Evolutionary conservation across 2,888 invertebrate genomes (phyloP).

Genomic region (Pilophorus perplexus): DNA sequence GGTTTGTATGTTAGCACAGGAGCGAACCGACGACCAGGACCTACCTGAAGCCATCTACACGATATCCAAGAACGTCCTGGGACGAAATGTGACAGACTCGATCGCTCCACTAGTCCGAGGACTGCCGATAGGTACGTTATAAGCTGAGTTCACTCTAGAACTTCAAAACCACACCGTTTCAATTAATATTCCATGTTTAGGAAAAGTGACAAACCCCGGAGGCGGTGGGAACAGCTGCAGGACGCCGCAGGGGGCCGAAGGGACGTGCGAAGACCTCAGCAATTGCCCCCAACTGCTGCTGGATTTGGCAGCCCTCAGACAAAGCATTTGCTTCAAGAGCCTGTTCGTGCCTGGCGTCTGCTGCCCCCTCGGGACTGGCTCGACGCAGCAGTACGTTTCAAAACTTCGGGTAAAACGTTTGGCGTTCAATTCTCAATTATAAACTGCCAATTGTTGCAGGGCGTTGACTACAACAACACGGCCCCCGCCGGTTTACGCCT

Average conservation of each 20-base stretch:
- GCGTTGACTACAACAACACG: constrained; percentile 43
- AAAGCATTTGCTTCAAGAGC: constrained; percentile 87
- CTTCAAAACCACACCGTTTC: no score
- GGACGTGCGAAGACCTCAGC: constrained; percentile 82
- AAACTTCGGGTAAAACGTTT: background rate
- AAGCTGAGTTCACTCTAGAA: background rate
- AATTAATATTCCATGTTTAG: constrained; percentile 35
- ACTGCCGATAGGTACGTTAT: constrained; percentile 52
- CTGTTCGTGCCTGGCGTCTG: constrained; percentile 90
- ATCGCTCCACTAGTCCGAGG: constrained; percentile 70
- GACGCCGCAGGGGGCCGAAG: constrained; percentile 75
- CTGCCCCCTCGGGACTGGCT: constrained; percentile 61
- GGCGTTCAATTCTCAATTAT: background rate
- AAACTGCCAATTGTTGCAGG: no score
- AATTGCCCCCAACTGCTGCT: constrained; percentile 81
- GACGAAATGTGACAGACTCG: constrained; percentile 75
- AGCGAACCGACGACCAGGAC: constrained; percentile 54
- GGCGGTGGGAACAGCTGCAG: constrained; percentile 61
- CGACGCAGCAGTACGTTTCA: constrained; percentile 8
- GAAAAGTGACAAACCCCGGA: constrained; percentile 49
- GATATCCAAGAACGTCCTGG: constrained; percentile 74
- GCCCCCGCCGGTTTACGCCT: constrained; percentile 41
- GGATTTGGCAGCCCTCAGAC: constrained; percentile 75
- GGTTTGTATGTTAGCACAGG: constrained; percentile 38
- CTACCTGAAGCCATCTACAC: constrained; percentile 74